phyloP scores from a whole-genome alignment of 2,888 invertebrate genomes.

The Dasypogon diadema region DNA sequence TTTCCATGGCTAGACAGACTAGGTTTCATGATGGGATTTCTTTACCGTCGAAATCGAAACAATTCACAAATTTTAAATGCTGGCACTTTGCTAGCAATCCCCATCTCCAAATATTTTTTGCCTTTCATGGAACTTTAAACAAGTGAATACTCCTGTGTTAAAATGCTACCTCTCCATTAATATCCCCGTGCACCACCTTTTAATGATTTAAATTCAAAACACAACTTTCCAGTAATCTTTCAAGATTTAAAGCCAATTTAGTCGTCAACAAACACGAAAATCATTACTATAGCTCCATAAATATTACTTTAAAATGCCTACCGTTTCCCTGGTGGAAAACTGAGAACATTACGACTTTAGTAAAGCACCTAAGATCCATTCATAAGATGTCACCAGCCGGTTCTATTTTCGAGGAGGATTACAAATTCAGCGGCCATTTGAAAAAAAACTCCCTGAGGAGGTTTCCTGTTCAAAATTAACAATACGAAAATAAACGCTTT shows the following conservation, averaged over 20 bases:
- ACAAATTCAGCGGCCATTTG: conserved; percentile 3
- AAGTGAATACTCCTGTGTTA: too few relatives aligned
- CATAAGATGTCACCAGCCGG: neutral
- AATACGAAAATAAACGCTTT: conserved; percentile 39
- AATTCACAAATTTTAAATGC: too few relatives aligned
- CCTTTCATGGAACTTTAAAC: too few relatives aligned
- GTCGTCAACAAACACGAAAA: conserved; percentile 22
- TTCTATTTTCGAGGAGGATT: conserved; percentile 32
- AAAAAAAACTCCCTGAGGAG: neutral
- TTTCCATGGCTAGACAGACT: too few relatives aligned
- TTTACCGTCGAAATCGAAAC: too few relatives aligned
- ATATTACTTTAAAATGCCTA: conserved; percentile 3
- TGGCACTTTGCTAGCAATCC: too few relatives aligned
- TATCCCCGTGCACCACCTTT: too few relatives aligned
- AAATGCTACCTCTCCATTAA: too few relatives aligned
- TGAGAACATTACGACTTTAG: neutral
- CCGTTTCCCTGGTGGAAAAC: neutral
- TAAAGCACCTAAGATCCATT: conserved; percentile 7
- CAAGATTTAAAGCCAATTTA: conserved; percentile 15
- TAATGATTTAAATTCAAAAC: too few relatives aligned
- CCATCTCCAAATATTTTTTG: too few relatives aligned
- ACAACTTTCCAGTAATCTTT: neutral
- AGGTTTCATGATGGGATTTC: too few relatives aligned
- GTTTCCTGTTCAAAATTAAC: conserved; percentile 34
- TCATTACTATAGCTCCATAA: conserved; percentile 33